These are phyloP conservation scores for Chaetoderma sp. DNA, from an alignment of 2,888 invertebrate species.

Conservation along the genomic window DNA sequence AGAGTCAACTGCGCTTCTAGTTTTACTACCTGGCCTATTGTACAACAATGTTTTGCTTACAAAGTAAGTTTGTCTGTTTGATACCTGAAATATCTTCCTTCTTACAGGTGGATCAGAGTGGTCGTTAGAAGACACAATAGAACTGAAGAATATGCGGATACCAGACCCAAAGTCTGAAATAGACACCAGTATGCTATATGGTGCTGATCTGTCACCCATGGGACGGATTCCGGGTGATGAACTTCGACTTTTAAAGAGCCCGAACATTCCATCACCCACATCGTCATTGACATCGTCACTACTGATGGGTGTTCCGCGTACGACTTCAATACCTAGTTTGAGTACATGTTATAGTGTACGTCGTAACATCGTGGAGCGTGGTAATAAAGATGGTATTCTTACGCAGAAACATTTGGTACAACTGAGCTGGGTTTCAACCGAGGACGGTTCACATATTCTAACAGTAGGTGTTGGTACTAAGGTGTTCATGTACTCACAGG, in stretches of 20 bases:
- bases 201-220: constrained; percentile 26
- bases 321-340: constrained; percentile 62
- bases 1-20: no score
- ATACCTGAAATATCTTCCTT: not conserved
- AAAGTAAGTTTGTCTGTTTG: not conserved
- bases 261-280: no score
- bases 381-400: constrained; percentile 51
- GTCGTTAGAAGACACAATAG: constrained; percentile 95
- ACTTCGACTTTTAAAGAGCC: not conserved
- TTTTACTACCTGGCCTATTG: no score
- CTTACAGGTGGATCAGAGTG: constrained; percentile 81
- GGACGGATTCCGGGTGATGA: constrained; percentile 1
- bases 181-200: constrained; percentile 50
- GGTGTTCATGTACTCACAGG: constrained; percentile 87
- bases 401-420: constrained; percentile 79
- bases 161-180: constrained; percentile 66
- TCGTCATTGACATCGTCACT: constrained; percentile 43
- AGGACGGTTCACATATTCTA: constrained; percentile 97
- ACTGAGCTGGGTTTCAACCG: constrained; percentile 98
- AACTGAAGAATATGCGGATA: constrained; percentile 90
- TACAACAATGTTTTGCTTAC: not conserved
- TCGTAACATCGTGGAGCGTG: constrained; percentile 42
- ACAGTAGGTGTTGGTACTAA: constrained; percentile 88
- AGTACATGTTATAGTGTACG: constrained; percentile 59
- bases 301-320: constrained; percentile 45